These are phyloP conservation scores for Drosophila bifasciata DNA, from an alignment of 1,140 invertebrate species.

Conservation along the genomic window DNA sequence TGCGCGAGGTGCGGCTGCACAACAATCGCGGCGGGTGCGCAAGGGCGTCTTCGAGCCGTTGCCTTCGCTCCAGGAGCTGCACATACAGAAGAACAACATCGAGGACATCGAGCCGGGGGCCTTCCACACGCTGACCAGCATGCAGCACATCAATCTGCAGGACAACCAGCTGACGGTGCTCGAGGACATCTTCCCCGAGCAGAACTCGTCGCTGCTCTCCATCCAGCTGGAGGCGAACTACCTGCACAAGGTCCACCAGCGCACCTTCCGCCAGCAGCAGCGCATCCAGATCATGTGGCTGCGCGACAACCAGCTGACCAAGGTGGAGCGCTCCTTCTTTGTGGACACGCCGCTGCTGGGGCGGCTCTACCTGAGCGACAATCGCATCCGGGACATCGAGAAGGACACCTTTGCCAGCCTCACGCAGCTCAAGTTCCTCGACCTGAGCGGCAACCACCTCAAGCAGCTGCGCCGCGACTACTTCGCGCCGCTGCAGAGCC, in stretches of 20 bases:
- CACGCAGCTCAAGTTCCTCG: conserved; percentile 90
- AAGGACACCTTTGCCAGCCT: conserved; percentile 91
- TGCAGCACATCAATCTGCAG: conserved; percentile 95
- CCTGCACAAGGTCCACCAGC: conserved; percentile 90
- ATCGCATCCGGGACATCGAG: conserved; percentile 91
- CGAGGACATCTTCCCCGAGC: conserved; percentile 91
- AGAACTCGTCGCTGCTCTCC: conserved; percentile 90
- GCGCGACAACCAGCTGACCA: conserved; percentile 91
- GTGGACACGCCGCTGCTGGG: conserved; percentile 90
- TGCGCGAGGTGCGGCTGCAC: conserved; percentile 93
- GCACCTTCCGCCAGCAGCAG: conserved; percentile 90
- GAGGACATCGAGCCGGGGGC: conserved; percentile 92
- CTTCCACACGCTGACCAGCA: conserved; percentile 90
- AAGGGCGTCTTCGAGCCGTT: conserved; percentile 92
- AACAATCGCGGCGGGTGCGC: conserved; percentile 91
- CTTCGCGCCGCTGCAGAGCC: conserved; percentile 86
- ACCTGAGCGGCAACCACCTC: conserved; percentile 91
- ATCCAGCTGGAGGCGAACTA: conserved; percentile 94
- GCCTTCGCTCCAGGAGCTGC: conserved; percentile 91
- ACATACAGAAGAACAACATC: conserved; percentile 94
- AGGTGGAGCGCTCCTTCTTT: conserved; percentile 89
- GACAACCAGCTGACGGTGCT: conserved; percentile 91
- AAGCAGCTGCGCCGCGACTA: conserved; percentile 87
- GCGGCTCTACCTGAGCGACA: conserved; percentile 92
- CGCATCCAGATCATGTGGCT: conserved; percentile 94